Evolutionary conservation across 2,888 invertebrate species (phyloP), one percentile per base, ranked within the genome.

Genomic region (Sepiola atlantica): DNA sequence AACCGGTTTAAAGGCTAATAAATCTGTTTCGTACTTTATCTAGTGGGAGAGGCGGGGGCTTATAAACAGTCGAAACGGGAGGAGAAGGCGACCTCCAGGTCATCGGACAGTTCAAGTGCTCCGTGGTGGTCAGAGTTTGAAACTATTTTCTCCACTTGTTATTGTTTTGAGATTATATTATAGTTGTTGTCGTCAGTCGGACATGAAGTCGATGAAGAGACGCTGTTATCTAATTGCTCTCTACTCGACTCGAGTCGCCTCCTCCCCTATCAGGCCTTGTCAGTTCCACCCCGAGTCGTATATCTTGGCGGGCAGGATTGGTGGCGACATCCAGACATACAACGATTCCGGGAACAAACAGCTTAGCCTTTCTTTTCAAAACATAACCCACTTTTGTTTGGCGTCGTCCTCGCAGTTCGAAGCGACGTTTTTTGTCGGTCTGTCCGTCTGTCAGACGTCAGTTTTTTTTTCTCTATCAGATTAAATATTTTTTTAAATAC

Each of bases 161-260:
- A 77, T 77, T 77, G 77, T 77, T 77, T 32, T 77, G n/a, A 77
- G 61, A 61, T 61, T 61, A 28, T 61, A 77, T 77, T n/a, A 14
- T n/a, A 77, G 77, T 77, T n/a, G n/a, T 77, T 77, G 77, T 77
- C 77, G 77, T 77, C 77, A 77, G 77, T 77, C 77, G n/a, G n/a
- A 16, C n/a, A 14, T 12, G 16, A n/a, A 77, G n/a, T n/a, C 14
- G 77, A 77, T 77, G n/a, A 77, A n/a, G n/a, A 18, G n/a, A 18
- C 32, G n/a, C n/a, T 4, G 77, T 77, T 77, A 77, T 77, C 77
- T 77, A 77, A 77, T 77, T 77, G 77, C n/a, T 77, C 77, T n/a
- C 32, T 77, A n/a, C 77, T 77, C 18, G 32, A 16, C 32, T 77
- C 12, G 16, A 77, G 16, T n/a, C 12, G n/a, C 8, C 32, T n/a